Evolutionary conservation across 2,888 invertebrate genomes (phyloP).

Genomic region (Cotesia congregata): DNA sequence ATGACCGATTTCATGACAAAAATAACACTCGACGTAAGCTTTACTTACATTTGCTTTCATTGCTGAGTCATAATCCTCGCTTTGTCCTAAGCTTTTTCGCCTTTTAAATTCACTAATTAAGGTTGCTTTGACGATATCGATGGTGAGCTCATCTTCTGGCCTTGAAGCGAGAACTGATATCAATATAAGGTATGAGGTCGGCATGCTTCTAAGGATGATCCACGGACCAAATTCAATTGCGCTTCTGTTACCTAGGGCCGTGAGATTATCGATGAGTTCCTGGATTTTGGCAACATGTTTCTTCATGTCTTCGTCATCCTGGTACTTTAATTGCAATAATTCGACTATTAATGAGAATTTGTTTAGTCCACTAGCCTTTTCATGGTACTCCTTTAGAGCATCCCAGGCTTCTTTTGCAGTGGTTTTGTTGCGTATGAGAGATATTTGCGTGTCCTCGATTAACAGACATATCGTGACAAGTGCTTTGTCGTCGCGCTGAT

Average conservation of each 20-base stretch:
- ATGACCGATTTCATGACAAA: not conserved
- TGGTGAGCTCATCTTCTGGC: not conserved
- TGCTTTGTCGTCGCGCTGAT: not conserved
- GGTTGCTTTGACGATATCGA: not conserved
- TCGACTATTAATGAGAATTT: not conserved
- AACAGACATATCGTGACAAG: not conserved
- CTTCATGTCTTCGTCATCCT: too few species aligned
- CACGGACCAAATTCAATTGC: not conserved
- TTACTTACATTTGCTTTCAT: not conserved
- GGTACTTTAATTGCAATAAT: not conserved
- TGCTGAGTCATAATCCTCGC: not conserved
- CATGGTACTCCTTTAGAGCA: too few species aligned
- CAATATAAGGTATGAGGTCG: not conserved
- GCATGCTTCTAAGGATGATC: not conserved
- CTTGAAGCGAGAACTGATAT: not conserved
- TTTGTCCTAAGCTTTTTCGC: not conserved
- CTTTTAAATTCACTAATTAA: not conserved
- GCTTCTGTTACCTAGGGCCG: not conserved
- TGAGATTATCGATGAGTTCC: not conserved
- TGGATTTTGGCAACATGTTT: too few species aligned
- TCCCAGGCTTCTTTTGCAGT: too few species aligned
- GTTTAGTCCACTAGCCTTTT: too few species aligned
- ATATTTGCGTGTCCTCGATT: not conserved
- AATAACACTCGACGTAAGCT: not conserved
- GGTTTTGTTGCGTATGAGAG: too few species aligned